These are phyloP conservation scores for Cheilosia soror DNA, from an alignment of 2,888 invertebrate genomes.

Conservation along the genomic window DNA sequence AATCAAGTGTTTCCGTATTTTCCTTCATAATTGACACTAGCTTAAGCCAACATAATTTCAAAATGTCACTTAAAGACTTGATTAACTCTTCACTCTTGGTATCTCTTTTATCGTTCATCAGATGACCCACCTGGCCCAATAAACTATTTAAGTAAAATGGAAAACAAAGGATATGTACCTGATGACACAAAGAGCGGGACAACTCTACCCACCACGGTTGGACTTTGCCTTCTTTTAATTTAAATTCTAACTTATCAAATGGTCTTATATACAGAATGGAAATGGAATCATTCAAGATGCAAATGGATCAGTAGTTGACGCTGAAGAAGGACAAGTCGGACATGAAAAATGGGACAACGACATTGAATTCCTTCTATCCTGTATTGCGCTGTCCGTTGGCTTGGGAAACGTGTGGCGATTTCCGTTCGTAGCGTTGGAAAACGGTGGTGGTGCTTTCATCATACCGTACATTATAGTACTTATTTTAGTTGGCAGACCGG, in stretches of 20 bases:
- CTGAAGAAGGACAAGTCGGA: conserved; percentile 27
- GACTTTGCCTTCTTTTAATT: not conserved
- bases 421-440: conserved; percentile 87
- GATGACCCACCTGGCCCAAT: conserved; percentile 31
- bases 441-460: conserved; percentile 88
- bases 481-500: conserved; percentile 87
- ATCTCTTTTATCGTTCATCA: conserved; percentile 9
- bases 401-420: conserved; percentile 89
- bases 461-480: conserved; percentile 88
- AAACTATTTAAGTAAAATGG: conserved; percentile 41
- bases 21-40: too few relatives aligned
- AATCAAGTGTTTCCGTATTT: too few relatives aligned
- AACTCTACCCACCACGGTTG: conserved; percentile 20
- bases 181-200: conserved; percentile 32
- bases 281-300: not conserved
- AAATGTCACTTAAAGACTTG: too few relatives aligned
- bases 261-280: too few relatives aligned
- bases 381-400: conserved; percentile 86
- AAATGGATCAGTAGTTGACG: conserved; percentile 3
- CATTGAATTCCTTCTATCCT: conserved; percentile 87
- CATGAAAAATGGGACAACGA: conserved; percentile 86
- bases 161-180: conserved; percentile 63
- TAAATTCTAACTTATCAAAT: too few relatives aligned
- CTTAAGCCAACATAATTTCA: too few relatives aligned
- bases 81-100: not conserved